A percentile compares a stretch with the other conserved stretches of the same genome.
Conservation (phyloP, 2,888 invertebrate genomes). For the Lysandra bellargus region DNA sequence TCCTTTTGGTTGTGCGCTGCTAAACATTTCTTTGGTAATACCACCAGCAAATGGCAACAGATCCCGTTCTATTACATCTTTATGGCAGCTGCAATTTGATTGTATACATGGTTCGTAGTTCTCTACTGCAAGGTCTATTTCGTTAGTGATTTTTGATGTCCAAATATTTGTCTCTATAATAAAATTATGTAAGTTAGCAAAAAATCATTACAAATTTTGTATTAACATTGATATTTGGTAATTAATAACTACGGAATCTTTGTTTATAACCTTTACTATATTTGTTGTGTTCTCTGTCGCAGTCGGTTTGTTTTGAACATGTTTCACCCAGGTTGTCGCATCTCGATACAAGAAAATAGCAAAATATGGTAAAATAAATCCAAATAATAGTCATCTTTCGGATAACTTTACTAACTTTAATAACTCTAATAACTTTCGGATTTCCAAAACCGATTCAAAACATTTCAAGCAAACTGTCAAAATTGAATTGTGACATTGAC, state of each 20-base stretch:
- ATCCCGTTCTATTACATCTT: slow-evolving; percentile 83
- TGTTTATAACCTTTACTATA: slow-evolving; percentile 45
- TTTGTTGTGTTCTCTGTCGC: slow-evolving; percentile 41
- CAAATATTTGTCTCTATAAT: slow-evolving; percentile 73
- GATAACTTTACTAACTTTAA: too few species aligned
- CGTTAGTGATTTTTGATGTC: slow-evolving; percentile 59
- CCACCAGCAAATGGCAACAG: slow-evolving; percentile 86
- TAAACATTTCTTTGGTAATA: slow-evolving; percentile 84
- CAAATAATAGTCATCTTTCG: neutral
- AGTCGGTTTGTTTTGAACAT: slow-evolving; percentile 38
- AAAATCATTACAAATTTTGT: neutral
- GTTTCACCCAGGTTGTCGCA: slow-evolving; percentile 34
- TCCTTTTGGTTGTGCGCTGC: slow-evolving; percentile 72
- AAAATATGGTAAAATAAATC: neutral
- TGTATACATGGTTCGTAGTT: slow-evolving; percentile 79
- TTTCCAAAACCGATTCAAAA: too few species aligned
- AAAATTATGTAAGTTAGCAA: slow-evolving; percentile 7
- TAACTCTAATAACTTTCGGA: too few species aligned
- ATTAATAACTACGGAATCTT: neutral
- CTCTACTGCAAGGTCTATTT: slow-evolving; percentile 73
- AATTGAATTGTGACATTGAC: too few species aligned
- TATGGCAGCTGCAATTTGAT: slow-evolving; percentile 83
- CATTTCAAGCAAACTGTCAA: too few species aligned
- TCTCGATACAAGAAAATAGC: slow-evolving; percentile 30
- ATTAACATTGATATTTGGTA: neutral